Evolutionary conservation across 2,888 invertebrate species (phyloP).

Genomic region (Leptinotarsa peninsularis): DNA sequence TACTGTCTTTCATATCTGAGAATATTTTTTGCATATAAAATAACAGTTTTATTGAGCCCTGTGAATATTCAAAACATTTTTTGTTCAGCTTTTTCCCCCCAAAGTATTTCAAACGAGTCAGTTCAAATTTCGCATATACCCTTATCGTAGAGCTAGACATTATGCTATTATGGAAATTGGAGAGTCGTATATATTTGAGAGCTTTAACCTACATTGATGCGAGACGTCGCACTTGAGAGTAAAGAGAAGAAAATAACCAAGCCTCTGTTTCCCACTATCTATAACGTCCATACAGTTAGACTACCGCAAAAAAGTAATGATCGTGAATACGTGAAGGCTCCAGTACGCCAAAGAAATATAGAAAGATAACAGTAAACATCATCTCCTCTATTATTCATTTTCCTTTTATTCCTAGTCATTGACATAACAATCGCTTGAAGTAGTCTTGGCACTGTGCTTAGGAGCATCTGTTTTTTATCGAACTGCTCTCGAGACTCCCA

Average conservation of each 20-base stretch:
- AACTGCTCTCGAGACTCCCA: neutral
- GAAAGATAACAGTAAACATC: constrained; percentile 3
- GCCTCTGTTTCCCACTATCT: constrained; percentile 11
- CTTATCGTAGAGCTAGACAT: constrained; percentile 15
- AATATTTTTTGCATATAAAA: too few relatives aligned
- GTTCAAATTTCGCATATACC: constrained; percentile 1
- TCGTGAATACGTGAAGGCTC: neutral
- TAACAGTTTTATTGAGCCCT: too few relatives aligned
- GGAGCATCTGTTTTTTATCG: neutral
- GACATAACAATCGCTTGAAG: neutral
- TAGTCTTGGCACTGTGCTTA: neutral
- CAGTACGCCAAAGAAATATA: constrained; percentile 1
- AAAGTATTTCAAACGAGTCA: neutral
- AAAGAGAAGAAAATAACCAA: constrained; percentile 3
- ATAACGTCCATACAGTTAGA: constrained; percentile 6
- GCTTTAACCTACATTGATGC: constrained; percentile 14
- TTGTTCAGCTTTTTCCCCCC: neutral
- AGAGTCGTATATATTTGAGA: constrained; percentile 10
- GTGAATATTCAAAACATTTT: neutral
- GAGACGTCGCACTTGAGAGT: constrained; percentile 9
- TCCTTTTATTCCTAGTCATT: neutral
- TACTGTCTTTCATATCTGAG: too few relatives aligned
- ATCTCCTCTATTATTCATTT: neutral
- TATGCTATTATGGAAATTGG: constrained; percentile 20
- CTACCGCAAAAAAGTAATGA: neutral